Conservation (phyloP, 2,888 invertebrate genomes). For the Ectropis crepuscularia region DNA sequence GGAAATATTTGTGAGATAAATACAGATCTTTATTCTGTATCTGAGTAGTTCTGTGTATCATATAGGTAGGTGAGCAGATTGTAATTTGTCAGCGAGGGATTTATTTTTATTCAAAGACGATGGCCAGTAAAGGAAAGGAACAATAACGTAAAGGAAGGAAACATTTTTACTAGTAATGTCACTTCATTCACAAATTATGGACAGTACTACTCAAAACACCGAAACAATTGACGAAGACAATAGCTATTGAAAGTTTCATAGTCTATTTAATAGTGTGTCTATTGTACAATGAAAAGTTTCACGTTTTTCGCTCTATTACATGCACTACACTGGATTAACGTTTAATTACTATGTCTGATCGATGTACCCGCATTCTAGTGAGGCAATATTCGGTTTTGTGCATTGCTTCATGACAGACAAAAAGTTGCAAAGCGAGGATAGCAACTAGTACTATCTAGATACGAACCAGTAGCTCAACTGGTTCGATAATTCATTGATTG, state of each 20-base stretch:
- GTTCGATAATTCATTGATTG: no score
- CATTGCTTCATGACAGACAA: slow-evolving; percentile 6
- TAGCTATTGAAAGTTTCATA: slow-evolving; percentile 19
- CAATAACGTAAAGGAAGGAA: background rate
- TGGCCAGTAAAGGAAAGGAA: no score
- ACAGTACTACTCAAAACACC: background rate
- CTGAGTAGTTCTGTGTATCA: no score
- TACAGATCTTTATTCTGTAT: no score
- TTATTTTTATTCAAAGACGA: no score
- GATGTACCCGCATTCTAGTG: slow-evolving; percentile 8
- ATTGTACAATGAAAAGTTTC: slow-evolving; percentile 25
- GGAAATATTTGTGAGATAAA: no score
- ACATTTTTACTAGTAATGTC: background rate
- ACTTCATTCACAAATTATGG: background rate
- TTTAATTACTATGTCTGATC: slow-evolving; percentile 18
- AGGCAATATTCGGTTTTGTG: slow-evolving; percentile 1
- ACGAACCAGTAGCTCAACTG: no score
- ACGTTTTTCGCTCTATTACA: slow-evolving; percentile 31
- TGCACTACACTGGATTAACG: slow-evolving; percentile 16
- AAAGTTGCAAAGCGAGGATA: background rate
- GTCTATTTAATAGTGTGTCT: slow-evolving; percentile 15
- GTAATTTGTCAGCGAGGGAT: no score
- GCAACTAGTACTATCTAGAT: no score
- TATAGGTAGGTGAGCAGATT: no score
- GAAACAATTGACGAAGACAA: slow-evolving; percentile 16